Evolutionary conservation across 2,888 invertebrate species (phyloP).

Genomic region (Drosophila anceps): DNA sequence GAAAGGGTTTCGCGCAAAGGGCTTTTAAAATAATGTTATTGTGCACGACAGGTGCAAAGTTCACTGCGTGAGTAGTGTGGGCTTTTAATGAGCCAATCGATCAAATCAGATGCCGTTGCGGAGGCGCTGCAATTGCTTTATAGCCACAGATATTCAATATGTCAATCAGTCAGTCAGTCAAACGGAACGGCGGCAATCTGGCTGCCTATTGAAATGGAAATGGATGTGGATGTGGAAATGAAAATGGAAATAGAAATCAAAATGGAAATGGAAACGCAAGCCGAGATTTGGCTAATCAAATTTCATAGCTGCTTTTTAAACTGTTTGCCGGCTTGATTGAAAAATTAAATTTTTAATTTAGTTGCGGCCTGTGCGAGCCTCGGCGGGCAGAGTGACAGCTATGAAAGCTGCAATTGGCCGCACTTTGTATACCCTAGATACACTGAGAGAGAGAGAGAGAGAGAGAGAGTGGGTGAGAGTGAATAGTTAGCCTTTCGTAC

Average conservation of each 20-base stretch:
- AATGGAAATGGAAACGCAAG: conserved; percentile 44
- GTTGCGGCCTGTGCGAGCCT: conserved; percentile 36
- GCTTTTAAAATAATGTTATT: neutral
- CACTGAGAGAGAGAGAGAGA: too few relatives aligned
- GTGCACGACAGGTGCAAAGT: conserved; percentile 36
- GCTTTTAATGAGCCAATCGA: conserved; percentile 26
- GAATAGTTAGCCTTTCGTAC: neutral
- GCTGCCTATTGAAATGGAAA: conserved; percentile 17
- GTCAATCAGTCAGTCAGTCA: conserved; percentile 22
- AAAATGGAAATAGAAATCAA: conserved; percentile 10
- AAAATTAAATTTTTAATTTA: conserved; percentile 78
- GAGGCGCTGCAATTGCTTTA: conserved; percentile 5
- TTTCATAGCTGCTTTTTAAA: conserved; percentile 42
- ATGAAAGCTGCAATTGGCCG: neutral
- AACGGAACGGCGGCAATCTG: conserved; percentile 14
- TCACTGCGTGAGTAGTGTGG: neutral
- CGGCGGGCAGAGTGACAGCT: too few relatives aligned
- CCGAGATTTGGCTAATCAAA: conserved; percentile 46
- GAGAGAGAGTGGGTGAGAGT: neutral
- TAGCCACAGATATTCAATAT: conserved; percentile 1
- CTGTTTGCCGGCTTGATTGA: conserved; percentile 68
- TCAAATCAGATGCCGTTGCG: neutral
- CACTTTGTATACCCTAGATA: neutral
- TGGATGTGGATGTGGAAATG: conserved; percentile 20
- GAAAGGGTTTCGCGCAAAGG: neutral